Percentiles rank a stretch among this genome's conserved stretches.
These are phyloP conservation scores for Neomorphus geoffroyi DNA, from an alignment of 2,797 vertebrate genomes.

Conservation along the genomic window DNA sequence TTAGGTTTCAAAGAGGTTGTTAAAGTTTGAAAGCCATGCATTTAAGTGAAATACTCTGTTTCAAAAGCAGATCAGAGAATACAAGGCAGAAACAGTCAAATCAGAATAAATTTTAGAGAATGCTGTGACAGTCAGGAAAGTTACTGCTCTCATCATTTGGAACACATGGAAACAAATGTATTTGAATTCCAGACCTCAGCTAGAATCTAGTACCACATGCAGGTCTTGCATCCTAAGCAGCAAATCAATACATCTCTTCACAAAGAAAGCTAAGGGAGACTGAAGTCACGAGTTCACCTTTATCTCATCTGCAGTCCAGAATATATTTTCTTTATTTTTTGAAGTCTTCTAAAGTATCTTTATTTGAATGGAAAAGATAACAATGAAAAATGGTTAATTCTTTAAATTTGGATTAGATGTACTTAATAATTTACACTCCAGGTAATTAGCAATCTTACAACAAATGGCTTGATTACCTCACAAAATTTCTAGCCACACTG, in stretches of 20 bases:
- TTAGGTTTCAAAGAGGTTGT: background rate
- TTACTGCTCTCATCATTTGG: background rate
- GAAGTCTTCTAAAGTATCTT: background rate
- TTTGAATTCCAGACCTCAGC: background rate
- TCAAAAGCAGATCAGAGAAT: background rate
- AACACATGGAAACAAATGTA: background rate
- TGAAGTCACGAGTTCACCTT: background rate
- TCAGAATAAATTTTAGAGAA: background rate
- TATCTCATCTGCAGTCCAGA: background rate
- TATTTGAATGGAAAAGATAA: background rate
- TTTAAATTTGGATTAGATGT: background rate
- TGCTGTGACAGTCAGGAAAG: background rate
- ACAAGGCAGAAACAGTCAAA: background rate
- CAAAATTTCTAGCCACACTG: background rate
- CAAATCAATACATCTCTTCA: background rate
- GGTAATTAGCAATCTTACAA: background rate
- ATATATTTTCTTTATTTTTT: background rate
- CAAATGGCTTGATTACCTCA: background rate
- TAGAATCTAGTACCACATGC: background rate
- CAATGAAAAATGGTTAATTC: background rate
- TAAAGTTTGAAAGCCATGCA: background rate
- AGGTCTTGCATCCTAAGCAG: background rate
- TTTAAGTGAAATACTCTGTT: background rate
- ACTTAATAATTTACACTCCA: slow-evolving; percentile 17
- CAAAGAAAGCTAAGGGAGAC: background rate